phyloP scores from a whole-genome alignment of 53 echinoderm and acorn worm genomes.

The Antedon mediterranea region DNA sequence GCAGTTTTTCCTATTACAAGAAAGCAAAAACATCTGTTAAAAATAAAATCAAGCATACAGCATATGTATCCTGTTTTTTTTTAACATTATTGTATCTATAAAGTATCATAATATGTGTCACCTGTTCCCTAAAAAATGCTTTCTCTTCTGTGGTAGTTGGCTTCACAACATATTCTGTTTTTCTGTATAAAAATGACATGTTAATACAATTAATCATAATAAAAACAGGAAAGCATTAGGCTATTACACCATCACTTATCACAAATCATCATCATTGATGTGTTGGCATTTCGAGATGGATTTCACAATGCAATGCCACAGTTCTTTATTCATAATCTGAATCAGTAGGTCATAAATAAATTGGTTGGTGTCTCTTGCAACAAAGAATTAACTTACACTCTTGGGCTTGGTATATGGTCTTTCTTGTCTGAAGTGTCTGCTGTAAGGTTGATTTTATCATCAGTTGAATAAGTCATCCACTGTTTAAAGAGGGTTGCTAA shows the following conservation, averaged over 20 bases:
- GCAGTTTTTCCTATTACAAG: slow-evolving; percentile 38
- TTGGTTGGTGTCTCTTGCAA: background rate
- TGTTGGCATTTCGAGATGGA: too few relatives aligned
- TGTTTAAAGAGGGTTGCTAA: slow-evolving; percentile 53
- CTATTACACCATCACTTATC: too few relatives aligned
- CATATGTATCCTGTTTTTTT: too few relatives aligned
- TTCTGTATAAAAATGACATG: slow-evolving; percentile 22
- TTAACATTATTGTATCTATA: too few relatives aligned
- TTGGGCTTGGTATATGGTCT: slow-evolving; percentile 56
- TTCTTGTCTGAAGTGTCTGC: slow-evolving; percentile 5
- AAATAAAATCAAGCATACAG: too few relatives aligned
- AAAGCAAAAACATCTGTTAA: too few relatives aligned
- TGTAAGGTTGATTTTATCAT: background rate
- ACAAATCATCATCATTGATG: too few relatives aligned
- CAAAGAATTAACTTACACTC: slow-evolving; percentile 61
- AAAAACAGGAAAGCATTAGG: too few relatives aligned
- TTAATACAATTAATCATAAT: too few relatives aligned
- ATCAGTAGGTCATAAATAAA: slow-evolving; percentile 1
- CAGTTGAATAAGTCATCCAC: slow-evolving; percentile 17
- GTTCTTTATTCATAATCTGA: too few relatives aligned
- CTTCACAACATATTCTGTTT: slow-evolving; percentile 47
- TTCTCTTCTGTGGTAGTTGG: slow-evolving; percentile 44
- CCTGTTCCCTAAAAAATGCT: slow-evolving; percentile 43
- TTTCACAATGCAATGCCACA: too few relatives aligned
- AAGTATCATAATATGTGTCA: background rate